Evolutionary conservation across 1,140 invertebrate species (phyloP).

Genomic region (Macrotrachela quadricornifera): DNA sequence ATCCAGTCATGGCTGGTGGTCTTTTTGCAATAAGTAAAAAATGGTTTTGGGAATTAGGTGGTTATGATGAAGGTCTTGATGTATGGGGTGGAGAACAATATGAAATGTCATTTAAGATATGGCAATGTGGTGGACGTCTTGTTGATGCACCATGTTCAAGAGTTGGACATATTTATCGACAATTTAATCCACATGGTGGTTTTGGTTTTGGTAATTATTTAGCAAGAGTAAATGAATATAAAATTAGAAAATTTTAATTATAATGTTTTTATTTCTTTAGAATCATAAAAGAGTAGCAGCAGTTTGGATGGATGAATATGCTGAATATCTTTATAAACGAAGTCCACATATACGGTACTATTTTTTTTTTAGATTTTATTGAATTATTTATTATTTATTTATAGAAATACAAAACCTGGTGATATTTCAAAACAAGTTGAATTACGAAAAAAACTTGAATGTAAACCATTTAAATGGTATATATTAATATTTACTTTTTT

Average conservation of each 20-base stretch:
- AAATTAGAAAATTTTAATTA: background rate
- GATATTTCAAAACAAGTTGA: constrained; percentile 45
- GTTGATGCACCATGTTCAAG: constrained; percentile 88
- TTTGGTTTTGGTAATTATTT: constrained; percentile 49
- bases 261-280: constrained; percentile 17
- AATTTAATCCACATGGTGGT: constrained; percentile 92
- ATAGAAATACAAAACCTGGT: constrained; percentile 10
- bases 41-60: constrained; percentile 45
- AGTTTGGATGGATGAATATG: constrained; percentile 85
- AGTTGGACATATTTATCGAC: constrained; percentile 90
- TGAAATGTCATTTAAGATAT: constrained; percentile 41
- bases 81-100: constrained; percentile 51
- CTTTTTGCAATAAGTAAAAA: constrained; percentile 41
- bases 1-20: constrained; percentile 48
- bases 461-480: constrained; percentile 87
- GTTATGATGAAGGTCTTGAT: constrained; percentile 43
- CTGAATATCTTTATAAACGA: constrained; percentile 30
- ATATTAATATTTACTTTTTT: no score
- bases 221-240: background rate
- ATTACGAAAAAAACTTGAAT: constrained; percentile 47
- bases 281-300: constrained; percentile 47
- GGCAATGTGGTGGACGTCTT: constrained; percentile 54
- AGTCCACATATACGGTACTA: background rate
- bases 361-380: constrained; percentile 1
- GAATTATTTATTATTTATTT: background rate